These are phyloP conservation scores for Lasaia peninsularis DNA, from an alignment of 1,140 invertebrate species.

Conservation along the genomic window DNA sequence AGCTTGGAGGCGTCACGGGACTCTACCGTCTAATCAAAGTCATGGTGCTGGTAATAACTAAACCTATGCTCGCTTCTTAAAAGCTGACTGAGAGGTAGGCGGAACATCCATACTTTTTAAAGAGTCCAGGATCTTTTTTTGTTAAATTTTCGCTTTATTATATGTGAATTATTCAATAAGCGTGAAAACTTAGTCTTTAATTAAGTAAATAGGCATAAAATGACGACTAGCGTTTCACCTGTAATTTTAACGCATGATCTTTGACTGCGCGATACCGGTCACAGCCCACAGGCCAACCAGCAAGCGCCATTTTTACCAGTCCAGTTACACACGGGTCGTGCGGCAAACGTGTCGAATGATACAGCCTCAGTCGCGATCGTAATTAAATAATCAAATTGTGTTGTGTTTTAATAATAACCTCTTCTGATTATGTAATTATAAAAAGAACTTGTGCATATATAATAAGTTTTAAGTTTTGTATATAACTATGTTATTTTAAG, in stretches of 20 bases:
- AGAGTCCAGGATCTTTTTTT: no score
- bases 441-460: background rate
- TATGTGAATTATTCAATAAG: no score
- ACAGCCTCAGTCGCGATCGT: conserved; percentile 38
- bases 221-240: conserved; percentile 29
- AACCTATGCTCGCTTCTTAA: no score
- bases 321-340: conserved; percentile 46
- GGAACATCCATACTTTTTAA: no score
- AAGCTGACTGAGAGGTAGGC: no score
- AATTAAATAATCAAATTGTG: conserved; percentile 24
- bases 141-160: no score
- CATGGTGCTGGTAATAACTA: no score
- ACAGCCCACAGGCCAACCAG: conserved; percentile 37
- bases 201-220: conserved; percentile 6
- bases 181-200: background rate
- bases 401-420: conserved; percentile 6
- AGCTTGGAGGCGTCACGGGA: no score
- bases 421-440: conserved; percentile 1
- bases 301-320: conserved; percentile 58
- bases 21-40: no score
- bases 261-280: conserved; percentile 42
- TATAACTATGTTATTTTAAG: background rate
- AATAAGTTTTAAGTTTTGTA: background rate
- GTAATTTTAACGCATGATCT: conserved; percentile 54
- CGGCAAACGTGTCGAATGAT: conserved; percentile 35